These are phyloP conservation scores for Cyaniris semiargus DNA, from an alignment of 2,888 invertebrate species.

Conservation along the genomic window DNA sequence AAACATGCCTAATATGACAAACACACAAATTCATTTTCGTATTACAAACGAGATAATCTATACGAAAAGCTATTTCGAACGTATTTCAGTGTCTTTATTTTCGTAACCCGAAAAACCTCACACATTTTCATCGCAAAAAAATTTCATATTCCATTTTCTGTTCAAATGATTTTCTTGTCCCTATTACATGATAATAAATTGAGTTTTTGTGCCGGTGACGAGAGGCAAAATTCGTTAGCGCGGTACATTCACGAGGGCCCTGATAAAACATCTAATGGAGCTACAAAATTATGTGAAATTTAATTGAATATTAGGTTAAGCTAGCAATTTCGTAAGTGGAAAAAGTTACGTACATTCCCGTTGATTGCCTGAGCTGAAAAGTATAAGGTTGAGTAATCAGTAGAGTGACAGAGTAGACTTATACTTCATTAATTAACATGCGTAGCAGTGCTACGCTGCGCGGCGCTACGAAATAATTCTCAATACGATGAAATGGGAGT, in stretches of 20 bases:
- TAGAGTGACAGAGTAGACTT: not conserved
- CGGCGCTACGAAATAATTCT: not conserved
- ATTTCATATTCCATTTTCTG: conserved; percentile 30
- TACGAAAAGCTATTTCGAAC: conserved; percentile 14
- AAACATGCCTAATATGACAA: not conserved
- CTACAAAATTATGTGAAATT: conserved; percentile 20
- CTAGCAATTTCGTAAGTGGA: conserved; percentile 11
- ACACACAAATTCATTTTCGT: conserved; percentile 14
- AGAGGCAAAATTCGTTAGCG: conserved; percentile 38
- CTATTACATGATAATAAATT: conserved; percentile 40
- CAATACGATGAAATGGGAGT: not conserved
- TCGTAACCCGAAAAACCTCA: conserved; percentile 14
- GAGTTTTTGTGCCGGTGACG: conserved; percentile 36
- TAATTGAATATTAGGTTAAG: conserved; percentile 26
- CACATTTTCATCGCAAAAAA: conserved; percentile 13
- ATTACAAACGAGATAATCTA: conserved; percentile 17
- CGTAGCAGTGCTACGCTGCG: conserved; percentile 8
- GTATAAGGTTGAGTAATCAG: not conserved
- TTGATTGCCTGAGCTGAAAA: not conserved
- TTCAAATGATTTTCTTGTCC: conserved; percentile 31
- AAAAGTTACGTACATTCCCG: not conserved
- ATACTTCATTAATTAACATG: not conserved
- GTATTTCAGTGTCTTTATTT: conserved; percentile 15
- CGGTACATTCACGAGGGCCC: conserved; percentile 12
- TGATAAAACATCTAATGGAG: conserved; percentile 31